phyloP scores from a whole-genome alignment of 2,888 invertebrate genomes.

The Hydroisotoma schaefferi region DNA sequence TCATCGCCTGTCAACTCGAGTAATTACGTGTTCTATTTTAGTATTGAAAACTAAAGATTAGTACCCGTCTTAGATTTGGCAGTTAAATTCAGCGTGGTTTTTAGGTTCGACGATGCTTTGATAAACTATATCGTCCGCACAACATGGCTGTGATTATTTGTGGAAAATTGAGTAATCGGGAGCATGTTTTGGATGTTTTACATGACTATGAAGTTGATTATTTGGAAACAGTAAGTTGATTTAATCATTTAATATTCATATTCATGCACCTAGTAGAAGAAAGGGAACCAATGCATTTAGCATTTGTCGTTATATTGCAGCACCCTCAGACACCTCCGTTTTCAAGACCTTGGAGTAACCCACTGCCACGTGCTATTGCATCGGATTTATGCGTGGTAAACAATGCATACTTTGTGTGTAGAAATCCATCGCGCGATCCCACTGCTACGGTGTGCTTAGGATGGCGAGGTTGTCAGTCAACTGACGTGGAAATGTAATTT shows the following conservation, averaged over 20 bases:
- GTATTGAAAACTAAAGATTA: not conserved
- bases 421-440: conserved; percentile 34
- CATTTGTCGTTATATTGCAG: conserved; percentile 16
- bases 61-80: not conserved
- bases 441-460: conserved; percentile 43
- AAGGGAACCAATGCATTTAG: not conserved
- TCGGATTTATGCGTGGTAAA: conserved; percentile 22
- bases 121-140: conserved; percentile 83
- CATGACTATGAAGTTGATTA: conserved; percentile 42
- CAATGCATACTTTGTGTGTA: conserved; percentile 32
- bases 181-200: conserved; percentile 39
- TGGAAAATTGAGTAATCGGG: conserved; percentile 54
- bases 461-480: conserved; percentile 42
- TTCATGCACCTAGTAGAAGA: not conserved
- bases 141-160: conserved; percentile 80
- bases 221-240: conserved; percentile 27
- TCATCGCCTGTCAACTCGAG: conserved; percentile 33
- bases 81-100: conserved; percentile 3
- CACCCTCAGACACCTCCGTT: conserved; percentile 32
- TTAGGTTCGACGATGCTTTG: conserved; percentile 73
- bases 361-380: conserved; percentile 20
- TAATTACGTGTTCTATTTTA: conserved; percentile 11
- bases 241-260: not conserved
- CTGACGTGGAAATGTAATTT: conserved; percentile 41
- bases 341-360: conserved; percentile 35